A percentile compares a stretch with the other conserved stretches of the same genome.
Conservation (phyloP, 2,113 vertebrate species). For the Cynopterus brachyotis region DNA sequence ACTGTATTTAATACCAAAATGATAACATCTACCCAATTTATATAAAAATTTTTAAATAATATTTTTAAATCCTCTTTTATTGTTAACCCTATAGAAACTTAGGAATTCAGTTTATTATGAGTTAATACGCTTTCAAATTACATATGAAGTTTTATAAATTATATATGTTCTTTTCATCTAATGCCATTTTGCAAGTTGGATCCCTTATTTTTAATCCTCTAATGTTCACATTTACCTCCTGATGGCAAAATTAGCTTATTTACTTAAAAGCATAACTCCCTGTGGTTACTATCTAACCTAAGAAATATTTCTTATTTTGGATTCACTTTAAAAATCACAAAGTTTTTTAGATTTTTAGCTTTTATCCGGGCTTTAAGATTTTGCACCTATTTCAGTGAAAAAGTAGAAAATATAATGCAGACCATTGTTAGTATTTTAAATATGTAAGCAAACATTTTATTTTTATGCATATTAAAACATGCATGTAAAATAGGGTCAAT, state of each 20-base stretch:
- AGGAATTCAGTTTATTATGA: neutral
- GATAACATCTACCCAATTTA: neutral
- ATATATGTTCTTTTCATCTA: neutral
- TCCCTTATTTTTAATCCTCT: constrained; percentile 29
- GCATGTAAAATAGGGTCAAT: neutral
- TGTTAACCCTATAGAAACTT: neutral
- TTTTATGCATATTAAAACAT: constrained; percentile 55
- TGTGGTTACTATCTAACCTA: constrained; percentile 35
- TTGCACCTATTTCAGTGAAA: constrained; percentile 53
- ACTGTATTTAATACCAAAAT: neutral
- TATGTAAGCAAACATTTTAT: neutral
- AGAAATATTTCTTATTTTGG: constrained; percentile 21
- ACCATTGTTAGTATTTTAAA: constrained; percentile 20
- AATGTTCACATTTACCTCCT: constrained; percentile 25
- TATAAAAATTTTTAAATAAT: neutral
- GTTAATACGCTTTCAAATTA: neutral
- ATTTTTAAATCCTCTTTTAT: neutral
- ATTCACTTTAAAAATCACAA: neutral
- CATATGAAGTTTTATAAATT: neutral
- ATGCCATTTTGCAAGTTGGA: neutral
- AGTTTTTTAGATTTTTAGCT: constrained; percentile 27
- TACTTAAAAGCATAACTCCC: constrained; percentile 47
- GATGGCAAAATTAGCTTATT: constrained; percentile 35
- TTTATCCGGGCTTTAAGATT: neutral
- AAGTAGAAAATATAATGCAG: constrained; percentile 31